Evolutionary conservation across 2,888 invertebrate genomes (phyloP).

Genomic region (Meiosimyza decipiens): DNA sequence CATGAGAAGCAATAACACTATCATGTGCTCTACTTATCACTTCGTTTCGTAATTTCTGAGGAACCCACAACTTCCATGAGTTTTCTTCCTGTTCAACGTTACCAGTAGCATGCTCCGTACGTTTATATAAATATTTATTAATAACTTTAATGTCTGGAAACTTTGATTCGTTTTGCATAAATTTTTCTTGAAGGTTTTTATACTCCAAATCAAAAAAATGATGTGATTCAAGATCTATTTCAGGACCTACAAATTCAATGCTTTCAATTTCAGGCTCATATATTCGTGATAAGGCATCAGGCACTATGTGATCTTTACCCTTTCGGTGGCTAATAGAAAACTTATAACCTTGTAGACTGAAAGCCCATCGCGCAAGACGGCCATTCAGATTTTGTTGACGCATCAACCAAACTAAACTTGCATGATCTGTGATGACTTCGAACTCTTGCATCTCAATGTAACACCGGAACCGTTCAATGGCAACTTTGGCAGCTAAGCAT

Average conservation of each 20-base stretch:
- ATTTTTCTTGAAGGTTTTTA: no score
- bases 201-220: slow-evolving; percentile 6
- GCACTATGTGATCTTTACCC: not conserved
- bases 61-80: slow-evolving; percentile 38
- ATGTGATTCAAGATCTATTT: slow-evolving; percentile 2
- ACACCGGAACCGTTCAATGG: slow-evolving; percentile 6
- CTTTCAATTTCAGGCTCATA: not conserved
- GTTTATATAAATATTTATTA: slow-evolving; percentile 29
- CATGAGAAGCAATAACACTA: slow-evolving; percentile 18
- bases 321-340: slow-evolving; percentile 9
- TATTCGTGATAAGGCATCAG: not conserved
- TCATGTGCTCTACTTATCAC: slow-evolving; percentile 23
- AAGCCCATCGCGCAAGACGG: slow-evolving; percentile 28
- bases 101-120: slow-evolving; percentile 25
- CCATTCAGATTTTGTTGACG: slow-evolving; percentile 17
- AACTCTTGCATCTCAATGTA: slow-evolving; percentile 24
- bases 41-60: not conserved
- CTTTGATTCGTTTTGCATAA: not conserved
- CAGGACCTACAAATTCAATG: not conserved
- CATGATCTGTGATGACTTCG: slow-evolving; percentile 27
- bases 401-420: slow-evolving; percentile 30
- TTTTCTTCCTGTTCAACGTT: slow-evolving; percentile 6
- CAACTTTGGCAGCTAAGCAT: slow-evolving; percentile 27
- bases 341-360: slow-evolving; percentile 28
- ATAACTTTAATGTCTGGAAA: slow-evolving; percentile 34